Conservation (phyloP, 2,888 invertebrate species). For the Scotopteryx bipunctaria region DNA sequence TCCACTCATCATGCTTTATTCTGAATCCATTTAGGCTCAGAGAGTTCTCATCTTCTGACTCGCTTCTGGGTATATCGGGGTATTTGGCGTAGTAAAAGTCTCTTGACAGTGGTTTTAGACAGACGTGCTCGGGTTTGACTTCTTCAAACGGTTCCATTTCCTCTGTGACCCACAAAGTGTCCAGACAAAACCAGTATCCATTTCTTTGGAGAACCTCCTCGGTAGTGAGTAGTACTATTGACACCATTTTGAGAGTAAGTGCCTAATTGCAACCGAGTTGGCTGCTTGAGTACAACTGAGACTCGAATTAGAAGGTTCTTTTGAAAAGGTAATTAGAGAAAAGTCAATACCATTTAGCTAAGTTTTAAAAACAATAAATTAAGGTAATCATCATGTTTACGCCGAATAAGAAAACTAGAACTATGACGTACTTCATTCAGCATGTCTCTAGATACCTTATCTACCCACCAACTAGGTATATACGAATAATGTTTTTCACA, state of each 20-base stretch:
- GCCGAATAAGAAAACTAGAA: constrained; percentile 16
- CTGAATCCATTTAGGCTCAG: constrained; percentile 64
- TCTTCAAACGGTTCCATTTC: constrained; percentile 77
- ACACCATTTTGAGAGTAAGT: constrained; percentile 63
- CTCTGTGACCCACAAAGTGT: constrained; percentile 66
- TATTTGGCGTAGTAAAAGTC: constrained; percentile 70
- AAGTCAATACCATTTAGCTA: constrained; percentile 30
- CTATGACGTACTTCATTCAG: not conserved
- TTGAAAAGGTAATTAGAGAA: constrained; percentile 22
- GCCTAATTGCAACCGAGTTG: not conserved
- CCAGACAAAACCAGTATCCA: constrained; percentile 70
- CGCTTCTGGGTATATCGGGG: constrained; percentile 74
- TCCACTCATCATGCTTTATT: constrained; percentile 68
- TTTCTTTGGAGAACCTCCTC: constrained; percentile 74
- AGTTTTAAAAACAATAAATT: constrained; percentile 23
- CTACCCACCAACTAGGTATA: not conserved
- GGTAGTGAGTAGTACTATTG: constrained; percentile 67
- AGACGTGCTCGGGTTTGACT: constrained; percentile 63
- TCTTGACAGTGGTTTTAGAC: constrained; percentile 65
- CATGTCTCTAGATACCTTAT: no score
- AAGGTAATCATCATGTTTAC: constrained; percentile 41
- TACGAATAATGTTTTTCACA: not conserved
- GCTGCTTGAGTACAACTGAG: constrained; percentile 17
- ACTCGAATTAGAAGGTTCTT: constrained; percentile 7
- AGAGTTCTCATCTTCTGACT: constrained; percentile 74